These are phyloP conservation scores for Catharus bicknelli DNA, from an alignment of 2,113 vertebrate species.

Conservation along the genomic window DNA sequence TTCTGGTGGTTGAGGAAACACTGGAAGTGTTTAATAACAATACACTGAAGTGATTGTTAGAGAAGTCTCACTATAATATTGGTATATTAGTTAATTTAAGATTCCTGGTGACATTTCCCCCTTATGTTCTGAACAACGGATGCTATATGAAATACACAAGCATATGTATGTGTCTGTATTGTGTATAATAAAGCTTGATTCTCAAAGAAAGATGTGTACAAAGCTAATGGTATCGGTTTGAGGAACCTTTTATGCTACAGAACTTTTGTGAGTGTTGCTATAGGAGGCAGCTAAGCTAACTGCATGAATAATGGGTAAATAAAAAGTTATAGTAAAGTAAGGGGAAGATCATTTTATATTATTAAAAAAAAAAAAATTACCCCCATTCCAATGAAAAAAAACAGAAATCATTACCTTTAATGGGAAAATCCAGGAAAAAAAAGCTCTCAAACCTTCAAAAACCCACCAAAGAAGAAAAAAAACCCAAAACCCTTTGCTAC, in stretches of 20 bases:
- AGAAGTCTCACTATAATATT: neutral
- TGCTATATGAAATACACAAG: neutral
- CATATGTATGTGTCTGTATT: rapidly evolving
- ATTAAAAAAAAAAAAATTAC: neutral
- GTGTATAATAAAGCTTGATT: neutral
- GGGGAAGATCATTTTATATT: rapidly evolving
- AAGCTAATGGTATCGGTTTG: neutral
- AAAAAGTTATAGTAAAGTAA: neutral
- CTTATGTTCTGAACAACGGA: neutral
- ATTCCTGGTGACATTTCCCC: neutral
- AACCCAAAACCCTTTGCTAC: neutral
- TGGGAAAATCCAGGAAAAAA: neutral
- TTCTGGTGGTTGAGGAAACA: neutral
- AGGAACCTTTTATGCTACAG: neutral
- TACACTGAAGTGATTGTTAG: neutral
- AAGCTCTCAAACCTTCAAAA: neutral
- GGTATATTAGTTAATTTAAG: neutral
- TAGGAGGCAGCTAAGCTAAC: neutral
- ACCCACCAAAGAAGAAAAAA: neutral
- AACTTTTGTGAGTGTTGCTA: neutral
- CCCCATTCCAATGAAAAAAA: rapidly evolving
- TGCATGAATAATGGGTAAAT: neutral
- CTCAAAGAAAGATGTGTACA: neutral
- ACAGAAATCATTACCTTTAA: neutral
- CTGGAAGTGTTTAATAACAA: neutral